phyloP scores from a whole-genome alignment of 2,888 invertebrate species.

The Habroteleia sp. region DNA sequence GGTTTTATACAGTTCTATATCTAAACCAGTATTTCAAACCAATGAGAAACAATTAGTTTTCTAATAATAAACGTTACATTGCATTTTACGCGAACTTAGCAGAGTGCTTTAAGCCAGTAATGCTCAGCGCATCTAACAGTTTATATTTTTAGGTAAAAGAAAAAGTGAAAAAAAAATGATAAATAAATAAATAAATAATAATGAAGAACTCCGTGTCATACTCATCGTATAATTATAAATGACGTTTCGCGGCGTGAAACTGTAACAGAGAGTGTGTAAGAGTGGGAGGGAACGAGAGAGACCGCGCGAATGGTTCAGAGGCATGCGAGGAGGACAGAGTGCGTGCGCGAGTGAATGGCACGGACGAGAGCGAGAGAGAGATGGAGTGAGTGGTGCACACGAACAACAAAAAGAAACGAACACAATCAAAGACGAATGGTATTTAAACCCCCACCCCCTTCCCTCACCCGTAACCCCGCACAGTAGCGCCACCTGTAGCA shows the following conservation, averaged over 20 bases:
- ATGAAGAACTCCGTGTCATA: conserved; percentile 75
- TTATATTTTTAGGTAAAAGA: conserved; percentile 75
- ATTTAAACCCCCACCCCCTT: conserved; percentile 69
- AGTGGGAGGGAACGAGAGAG: conserved; percentile 12
- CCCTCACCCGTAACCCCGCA: conserved; percentile 30
- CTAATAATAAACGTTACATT: conserved; percentile 73
- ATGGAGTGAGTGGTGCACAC: not conserved
- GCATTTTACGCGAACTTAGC: conserved; percentile 74
- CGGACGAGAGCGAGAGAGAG: conserved; percentile 35
- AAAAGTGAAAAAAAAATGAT: conserved; percentile 12
- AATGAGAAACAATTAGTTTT: conserved; percentile 80
- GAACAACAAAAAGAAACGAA: conserved; percentile 58
- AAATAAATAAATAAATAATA: too few relatives aligned
- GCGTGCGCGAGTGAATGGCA: too few relatives aligned
- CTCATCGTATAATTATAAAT: conserved; percentile 77
- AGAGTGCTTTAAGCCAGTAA: conserved; percentile 74
- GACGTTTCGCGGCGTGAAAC: conserved; percentile 74
- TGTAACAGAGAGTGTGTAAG: conserved; percentile 30
- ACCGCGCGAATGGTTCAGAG: too few relatives aligned
- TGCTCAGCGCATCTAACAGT: conserved; percentile 78
- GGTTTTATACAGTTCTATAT: conserved; percentile 79
- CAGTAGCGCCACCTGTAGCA: conserved; percentile 72
- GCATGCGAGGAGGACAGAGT: too few relatives aligned
- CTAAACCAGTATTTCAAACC: conserved; percentile 80
- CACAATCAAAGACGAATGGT: conserved; percentile 77